phyloP scores from a whole-genome alignment of 2,113 vertebrate species.

The Picathartes gymnocephalus region DNA sequence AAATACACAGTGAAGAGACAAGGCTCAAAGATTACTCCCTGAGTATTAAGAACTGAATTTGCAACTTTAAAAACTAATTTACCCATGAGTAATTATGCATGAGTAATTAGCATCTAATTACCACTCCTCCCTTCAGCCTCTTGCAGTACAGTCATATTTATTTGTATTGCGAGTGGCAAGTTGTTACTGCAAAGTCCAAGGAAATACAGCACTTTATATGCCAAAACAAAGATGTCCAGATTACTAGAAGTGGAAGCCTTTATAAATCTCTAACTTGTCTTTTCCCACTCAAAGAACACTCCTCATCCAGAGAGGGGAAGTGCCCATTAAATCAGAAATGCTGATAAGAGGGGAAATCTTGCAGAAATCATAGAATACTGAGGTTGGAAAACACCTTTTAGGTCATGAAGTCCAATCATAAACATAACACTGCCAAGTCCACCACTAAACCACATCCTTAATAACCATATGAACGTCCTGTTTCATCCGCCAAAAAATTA shows the following conservation, averaged over 20 bases:
- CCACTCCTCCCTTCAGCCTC: background rate
- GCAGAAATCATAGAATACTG: background rate
- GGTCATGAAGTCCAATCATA: rapidly evolving
- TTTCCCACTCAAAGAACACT: background rate
- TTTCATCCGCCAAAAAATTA: background rate
- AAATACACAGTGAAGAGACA: background rate
- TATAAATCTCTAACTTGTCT: background rate
- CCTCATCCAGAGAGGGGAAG: slow-evolving; percentile 26
- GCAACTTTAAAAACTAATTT: background rate
- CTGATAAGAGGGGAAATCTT: slow-evolving; percentile 22
- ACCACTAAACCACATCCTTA: background rate
- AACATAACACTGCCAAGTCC: background rate
- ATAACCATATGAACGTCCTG: background rate
- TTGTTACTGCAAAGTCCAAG: background rate
- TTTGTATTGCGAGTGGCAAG: background rate
- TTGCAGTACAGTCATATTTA: background rate
- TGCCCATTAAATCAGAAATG: background rate
- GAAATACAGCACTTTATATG: background rate
- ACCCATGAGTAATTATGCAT: background rate
- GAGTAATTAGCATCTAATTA: background rate
- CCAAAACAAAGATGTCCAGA: background rate
- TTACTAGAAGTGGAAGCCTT: background rate
- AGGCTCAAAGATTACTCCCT: background rate
- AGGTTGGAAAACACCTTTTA: background rate
- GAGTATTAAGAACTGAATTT: background rate